Conservation (phyloP, 1,140 invertebrate species). For the Sycobia sp. region DNA sequence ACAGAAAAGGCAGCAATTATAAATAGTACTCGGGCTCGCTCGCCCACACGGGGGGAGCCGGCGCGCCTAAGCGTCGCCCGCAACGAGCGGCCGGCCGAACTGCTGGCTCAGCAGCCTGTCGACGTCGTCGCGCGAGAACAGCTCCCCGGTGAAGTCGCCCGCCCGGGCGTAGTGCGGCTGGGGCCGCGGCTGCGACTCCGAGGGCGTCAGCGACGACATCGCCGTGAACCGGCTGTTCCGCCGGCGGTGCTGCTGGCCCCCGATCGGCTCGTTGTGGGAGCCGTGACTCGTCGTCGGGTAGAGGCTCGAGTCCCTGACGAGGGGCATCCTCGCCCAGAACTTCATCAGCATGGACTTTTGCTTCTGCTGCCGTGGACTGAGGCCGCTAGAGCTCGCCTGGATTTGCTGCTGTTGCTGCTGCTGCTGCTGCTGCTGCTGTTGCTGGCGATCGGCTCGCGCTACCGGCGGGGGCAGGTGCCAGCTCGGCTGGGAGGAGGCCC, state of each 20-base stretch:
- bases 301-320: conserved; percentile 45
- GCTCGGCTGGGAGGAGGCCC: conserved; percentile 28
- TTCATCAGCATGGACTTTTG: conserved; percentile 42
- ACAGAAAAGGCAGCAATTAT: too few relatives aligned
- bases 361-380: conserved; percentile 33
- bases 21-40: too few relatives aligned
- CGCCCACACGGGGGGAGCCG: too few relatives aligned
- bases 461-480: conserved; percentile 33
- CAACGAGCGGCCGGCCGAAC: not conserved
- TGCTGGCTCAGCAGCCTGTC: conserved; percentile 25
- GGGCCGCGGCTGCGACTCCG: too few relatives aligned
- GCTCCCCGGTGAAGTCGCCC: too few relatives aligned
- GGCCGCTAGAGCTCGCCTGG: conserved; percentile 31
- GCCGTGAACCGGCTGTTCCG: conserved; percentile 32
- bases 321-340: conserved; percentile 52
- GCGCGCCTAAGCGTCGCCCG: not conserved
- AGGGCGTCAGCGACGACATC: too few relatives aligned
- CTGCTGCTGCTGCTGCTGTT: conserved; percentile 41
- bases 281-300: conserved; percentile 39
- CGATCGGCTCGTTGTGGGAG: conserved; percentile 36
- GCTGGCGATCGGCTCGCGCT: conserved; percentile 39
- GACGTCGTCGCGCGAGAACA: conserved; percentile 33
- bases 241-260: conserved; percentile 20
- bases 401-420: conserved; percentile 36
- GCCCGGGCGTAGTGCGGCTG: too few relatives aligned